phyloP scores from a whole-genome alignment of 2,797 vertebrate genomes.

The Thaleichthys pacificus region DNA sequence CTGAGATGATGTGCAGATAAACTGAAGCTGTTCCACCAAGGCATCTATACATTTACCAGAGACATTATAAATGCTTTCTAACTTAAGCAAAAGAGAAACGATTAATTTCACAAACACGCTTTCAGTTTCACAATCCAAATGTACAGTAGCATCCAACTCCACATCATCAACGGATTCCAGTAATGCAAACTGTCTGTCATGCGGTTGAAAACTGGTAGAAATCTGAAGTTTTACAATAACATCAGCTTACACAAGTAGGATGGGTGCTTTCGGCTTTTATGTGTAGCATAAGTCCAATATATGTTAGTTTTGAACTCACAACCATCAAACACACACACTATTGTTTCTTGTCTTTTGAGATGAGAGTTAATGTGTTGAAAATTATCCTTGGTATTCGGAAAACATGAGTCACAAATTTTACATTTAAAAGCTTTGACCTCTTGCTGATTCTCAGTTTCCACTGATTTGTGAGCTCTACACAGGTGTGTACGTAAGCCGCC shows the following conservation, averaged over 20 bases:
- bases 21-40: conserved; percentile 10
- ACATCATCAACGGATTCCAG: neutral
- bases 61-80: conserved; percentile 16
- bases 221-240: conserved; percentile 13
- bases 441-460: too few species aligned
- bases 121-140: conserved; percentile 7
- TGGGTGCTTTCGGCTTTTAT: conserved; percentile 24
- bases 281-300: conserved; percentile 23
- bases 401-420: neutral
- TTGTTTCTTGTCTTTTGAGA: conserved; percentile 22
- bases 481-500: conserved; percentile 4
- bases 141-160: conserved; percentile 2
- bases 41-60: conserved; percentile 2
- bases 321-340: conserved; percentile 19
- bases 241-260: conserved; percentile 13
- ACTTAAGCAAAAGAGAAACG: conserved; percentile 17
- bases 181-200: conserved; percentile 3
- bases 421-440: too few species aligned
- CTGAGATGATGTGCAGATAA: neutral
- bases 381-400: too few species aligned
- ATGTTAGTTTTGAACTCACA: conserved; percentile 33
- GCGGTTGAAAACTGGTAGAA: conserved; percentile 10
- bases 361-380: conserved; percentile 24
- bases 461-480: too few species aligned
- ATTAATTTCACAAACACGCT: conserved; percentile 1